Evolutionary conservation across 2,888 invertebrate genomes (phyloP).

Genomic region (Petrolisthes manimaculis): DNA sequence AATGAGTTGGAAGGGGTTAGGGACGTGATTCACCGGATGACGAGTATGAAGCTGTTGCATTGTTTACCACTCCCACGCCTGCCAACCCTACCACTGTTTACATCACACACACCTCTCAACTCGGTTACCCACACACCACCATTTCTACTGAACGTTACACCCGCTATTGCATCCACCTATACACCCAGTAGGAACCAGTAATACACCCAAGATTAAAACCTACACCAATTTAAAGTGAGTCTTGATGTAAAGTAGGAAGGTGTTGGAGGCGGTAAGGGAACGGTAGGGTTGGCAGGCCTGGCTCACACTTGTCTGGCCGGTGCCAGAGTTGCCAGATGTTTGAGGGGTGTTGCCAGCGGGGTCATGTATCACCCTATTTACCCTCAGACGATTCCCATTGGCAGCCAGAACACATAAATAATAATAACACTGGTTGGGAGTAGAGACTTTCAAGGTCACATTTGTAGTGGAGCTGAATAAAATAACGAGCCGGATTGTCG

Average conservation of each 20-base stretch:
- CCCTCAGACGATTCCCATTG: not conserved
- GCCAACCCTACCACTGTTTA: not conserved
- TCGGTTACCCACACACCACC: not conserved
- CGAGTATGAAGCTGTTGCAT: slow-evolving; percentile 1
- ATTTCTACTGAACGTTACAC: too few species aligned
- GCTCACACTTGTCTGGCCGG: not conserved
- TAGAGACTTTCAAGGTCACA: not conserved
- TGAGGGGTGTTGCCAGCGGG: not conserved
- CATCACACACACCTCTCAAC: not conserved
- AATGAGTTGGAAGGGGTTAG: not conserved
- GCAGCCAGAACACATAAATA: not conserved
- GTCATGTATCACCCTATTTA: not conserved
- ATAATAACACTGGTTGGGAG: not conserved
- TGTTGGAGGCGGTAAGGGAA: not conserved
- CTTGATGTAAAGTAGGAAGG: too few species aligned
- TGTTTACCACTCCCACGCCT: not conserved
- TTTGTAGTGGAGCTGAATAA: not conserved
- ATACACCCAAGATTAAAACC: too few species aligned
- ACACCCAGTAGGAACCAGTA: too few species aligned
- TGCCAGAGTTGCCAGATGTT: not conserved
- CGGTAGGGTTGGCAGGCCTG: not conserved
- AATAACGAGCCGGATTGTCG: too few species aligned
- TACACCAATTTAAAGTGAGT: too few species aligned
- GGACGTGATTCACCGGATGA: not conserved
- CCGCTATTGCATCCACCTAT: too few species aligned